Evolutionary conservation across 2,888 invertebrate species (phyloP), one percentile per base, ranked within the genome.

Genomic region (Metacarcinus magister): DNA sequence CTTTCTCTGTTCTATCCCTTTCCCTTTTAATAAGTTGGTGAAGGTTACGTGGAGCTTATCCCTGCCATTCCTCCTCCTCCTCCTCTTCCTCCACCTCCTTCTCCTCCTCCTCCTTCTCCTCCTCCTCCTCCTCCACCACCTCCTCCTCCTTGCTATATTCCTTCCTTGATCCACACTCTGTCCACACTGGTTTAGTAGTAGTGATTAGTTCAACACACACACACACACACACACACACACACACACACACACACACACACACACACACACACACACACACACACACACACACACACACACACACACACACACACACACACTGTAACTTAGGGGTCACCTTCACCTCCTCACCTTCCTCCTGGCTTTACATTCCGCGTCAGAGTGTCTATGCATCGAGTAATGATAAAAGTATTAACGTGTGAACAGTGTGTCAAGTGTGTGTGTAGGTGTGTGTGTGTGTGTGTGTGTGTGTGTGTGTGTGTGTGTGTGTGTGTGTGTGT

Each of bases 41-140:
- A 82, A 82, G 82, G 82, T 82, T 32, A 82, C 7, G 2, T 82
- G 5, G 32, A 82, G 10, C 13, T 28, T 32, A 32, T 16, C 48
- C 92, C n/a, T 39, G 7, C n/a, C 48, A 48, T 43, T 28, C 92
- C 16, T 32, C 48, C n/a, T 32, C 48, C 32, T 10, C 32, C 48
- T 48, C 32, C 43, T 28, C 82, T 23, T 28, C 48, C 48, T 48
- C 92, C 16, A 0, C n/a, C 13, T 23, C 92, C n/a, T 23, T n/a
- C n/a, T n/a, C 92, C 48, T 48, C 92, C 48, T 92, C 92, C 92
- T 92, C 92, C 28, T 48, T n/a, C n/a, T 48, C 43, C 28, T 39
- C 28, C 82, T 82, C 1, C 32, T 5, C n/a, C 13, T 32, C 28
- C 28, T 32, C 48, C 54, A 8, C 92, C 19, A 0, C 2, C 28